Evolutionary conservation across 1,140 invertebrate genomes (phyloP).

Genomic region (Wiebesia pumilae): DNA sequence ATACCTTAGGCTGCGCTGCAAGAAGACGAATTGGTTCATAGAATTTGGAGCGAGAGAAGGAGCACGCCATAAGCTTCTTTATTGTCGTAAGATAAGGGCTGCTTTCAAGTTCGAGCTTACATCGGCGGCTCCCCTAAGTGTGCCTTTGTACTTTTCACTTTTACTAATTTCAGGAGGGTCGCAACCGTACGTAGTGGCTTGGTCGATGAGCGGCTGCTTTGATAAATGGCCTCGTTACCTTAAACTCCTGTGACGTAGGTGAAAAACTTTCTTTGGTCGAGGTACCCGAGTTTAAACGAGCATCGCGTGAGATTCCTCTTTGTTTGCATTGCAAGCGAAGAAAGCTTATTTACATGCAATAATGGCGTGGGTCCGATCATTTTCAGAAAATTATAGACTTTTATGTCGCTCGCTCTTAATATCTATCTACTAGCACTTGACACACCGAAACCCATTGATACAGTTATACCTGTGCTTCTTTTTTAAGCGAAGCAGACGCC

Average conservation of each 20-base stretch:
- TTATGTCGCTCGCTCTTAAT: not conserved
- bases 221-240: constrained; percentile 58
- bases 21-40: not conserved
- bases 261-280: constrained; percentile 27
- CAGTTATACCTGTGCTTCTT: not conserved
- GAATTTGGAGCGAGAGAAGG: not conserved
- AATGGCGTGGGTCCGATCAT: not conserved
- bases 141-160: constrained; percentile 70
- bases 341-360: constrained; percentile 21
- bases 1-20: not conserved
- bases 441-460: not conserved
- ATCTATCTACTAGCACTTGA: not conserved
- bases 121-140: constrained; percentile 3
- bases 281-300: constrained; percentile 33
- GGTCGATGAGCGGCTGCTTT: constrained; percentile 58
- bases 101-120: not conserved
- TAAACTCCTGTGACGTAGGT: constrained; percentile 14
- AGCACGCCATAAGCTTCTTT: constrained; percentile 12
- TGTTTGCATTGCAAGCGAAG: not conserved
- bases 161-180: constrained; percentile 67
- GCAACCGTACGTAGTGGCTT: constrained; percentile 40
- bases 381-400: constrained; percentile 5
- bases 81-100: not conserved
- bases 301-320: constrained; percentile 29
- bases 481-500: not conserved